A percentile compares a stretch with the other conserved stretches of the same genome.
Conservation (phyloP, 2,888 invertebrate species). For the Epirrhoe tristata region DNA sequence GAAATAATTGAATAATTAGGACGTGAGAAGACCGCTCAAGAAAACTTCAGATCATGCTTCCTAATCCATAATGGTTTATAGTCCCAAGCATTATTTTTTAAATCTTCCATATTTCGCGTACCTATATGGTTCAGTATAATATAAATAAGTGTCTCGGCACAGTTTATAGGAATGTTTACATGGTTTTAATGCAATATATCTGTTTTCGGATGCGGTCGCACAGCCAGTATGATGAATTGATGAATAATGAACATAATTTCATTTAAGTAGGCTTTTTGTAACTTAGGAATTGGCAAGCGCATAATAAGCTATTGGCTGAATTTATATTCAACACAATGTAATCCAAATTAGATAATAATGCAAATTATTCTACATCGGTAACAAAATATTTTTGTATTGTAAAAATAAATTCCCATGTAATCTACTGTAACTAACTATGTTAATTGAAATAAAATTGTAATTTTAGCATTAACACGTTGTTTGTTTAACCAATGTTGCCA, state of each 20-base stretch:
- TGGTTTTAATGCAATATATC: too few relatives aligned
- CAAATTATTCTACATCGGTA: slow-evolving; percentile 58
- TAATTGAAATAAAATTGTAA: slow-evolving; percentile 79
- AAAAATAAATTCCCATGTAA: slow-evolving; percentile 70
- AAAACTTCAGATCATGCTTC: too few relatives aligned
- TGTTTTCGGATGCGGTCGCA: not conserved
- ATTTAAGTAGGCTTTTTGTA: slow-evolving; percentile 4
- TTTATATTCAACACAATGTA: slow-evolving; percentile 31
- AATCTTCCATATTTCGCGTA: too few relatives aligned
- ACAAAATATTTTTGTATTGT: slow-evolving; percentile 79
- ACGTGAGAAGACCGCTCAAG: too few relatives aligned
- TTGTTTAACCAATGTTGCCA: slow-evolving; percentile 52
- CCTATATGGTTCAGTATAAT: too few relatives aligned
- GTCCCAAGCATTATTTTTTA: too few relatives aligned
- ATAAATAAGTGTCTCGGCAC: too few relatives aligned
- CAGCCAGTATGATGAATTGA: not conserved
- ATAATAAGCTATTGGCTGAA: slow-evolving; percentile 29
- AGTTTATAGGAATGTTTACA: too few relatives aligned
- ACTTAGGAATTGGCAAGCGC: slow-evolving; percentile 8
- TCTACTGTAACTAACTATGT: slow-evolving; percentile 71
- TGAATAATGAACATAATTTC: not conserved
- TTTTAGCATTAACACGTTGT: slow-evolving; percentile 63
- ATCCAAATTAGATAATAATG: slow-evolving; percentile 36
- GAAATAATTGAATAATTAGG: too few relatives aligned
- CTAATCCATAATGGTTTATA: too few relatives aligned